Evolutionary conservation across 1,140 invertebrate genomes (phyloP).

Genomic region (Diorhabda elongata): DNA sequence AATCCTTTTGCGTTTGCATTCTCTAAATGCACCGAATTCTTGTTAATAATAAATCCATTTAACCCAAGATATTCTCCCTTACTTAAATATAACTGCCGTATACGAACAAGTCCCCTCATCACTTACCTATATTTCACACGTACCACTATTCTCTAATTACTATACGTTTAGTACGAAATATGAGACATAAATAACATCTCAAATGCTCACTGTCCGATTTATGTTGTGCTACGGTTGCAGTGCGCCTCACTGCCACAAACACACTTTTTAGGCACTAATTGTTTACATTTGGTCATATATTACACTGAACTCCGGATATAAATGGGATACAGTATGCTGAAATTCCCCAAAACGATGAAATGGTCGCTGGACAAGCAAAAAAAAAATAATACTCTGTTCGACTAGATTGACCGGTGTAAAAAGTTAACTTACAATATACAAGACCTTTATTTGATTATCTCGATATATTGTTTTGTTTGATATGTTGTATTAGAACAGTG

Average conservation of each 20-base stretch:
- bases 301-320: conserved; percentile 13
- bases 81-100: neutral
- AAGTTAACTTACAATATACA: neutral
- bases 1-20: too few relatives aligned
- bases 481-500: too few relatives aligned
- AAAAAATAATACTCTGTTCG: neutral
- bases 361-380: neutral
- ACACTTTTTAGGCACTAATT: conserved; percentile 38
- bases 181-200: conserved; percentile 46
- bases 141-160: conserved; percentile 49
- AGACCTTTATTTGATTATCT: too few relatives aligned
- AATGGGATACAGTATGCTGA: neutral
- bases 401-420: neutral
- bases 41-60: too few relatives aligned
- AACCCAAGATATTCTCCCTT: neutral
- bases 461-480: too few relatives aligned
- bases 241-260: conserved; percentile 30
- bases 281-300: conserved; percentile 35
- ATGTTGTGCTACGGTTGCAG: conserved; percentile 35
- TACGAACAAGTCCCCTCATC: conserved; percentile 22
- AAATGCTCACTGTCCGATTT: conserved; percentile 46
- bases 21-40: too few relatives aligned
- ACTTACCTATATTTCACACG: conserved; percentile 46
- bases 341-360: neutral
- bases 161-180: conserved; percentile 46